Evolutionary conservation across 2,888 invertebrate species (phyloP).

Genomic region (Trachelus tabidus): DNA sequence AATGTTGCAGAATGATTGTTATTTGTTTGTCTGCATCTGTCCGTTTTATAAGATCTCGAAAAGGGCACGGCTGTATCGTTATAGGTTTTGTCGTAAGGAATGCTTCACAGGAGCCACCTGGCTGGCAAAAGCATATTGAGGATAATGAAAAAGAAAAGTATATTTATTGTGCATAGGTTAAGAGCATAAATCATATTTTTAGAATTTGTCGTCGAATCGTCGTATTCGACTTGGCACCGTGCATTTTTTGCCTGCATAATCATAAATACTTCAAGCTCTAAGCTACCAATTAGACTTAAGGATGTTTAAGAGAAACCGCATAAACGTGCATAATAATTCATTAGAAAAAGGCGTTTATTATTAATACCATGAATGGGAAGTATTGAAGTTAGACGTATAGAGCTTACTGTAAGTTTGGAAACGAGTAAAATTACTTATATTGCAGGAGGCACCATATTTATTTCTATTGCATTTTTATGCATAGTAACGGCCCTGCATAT

Average conservation of each 20-base stretch:
- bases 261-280: constrained; percentile 6
- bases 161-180: not conserved
- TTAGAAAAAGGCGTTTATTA: constrained; percentile 17
- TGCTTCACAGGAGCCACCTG: not conserved
- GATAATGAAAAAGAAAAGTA: not conserved
- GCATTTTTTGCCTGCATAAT: constrained; percentile 24
- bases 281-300: constrained; percentile 18
- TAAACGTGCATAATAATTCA: constrained; percentile 43
- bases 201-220: not conserved
- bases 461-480: not conserved
- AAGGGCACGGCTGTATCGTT: not conserved
- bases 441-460: not conserved
- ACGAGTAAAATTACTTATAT: not conserved
- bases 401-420: not conserved
- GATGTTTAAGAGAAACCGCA: constrained; percentile 17
- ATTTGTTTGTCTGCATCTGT: not conserved
- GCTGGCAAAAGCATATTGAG: not conserved
- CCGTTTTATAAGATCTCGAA: not conserved
- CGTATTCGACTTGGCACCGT: constrained; percentile 1
- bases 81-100: not conserved
- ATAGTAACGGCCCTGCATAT: not conserved
- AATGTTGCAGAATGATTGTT: not conserved
- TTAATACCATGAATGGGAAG: constrained; percentile 13
- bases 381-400: not conserved
- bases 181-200: constrained; percentile 1